Evolutionary conservation across 2,888 invertebrate genomes (phyloP).

Genomic region (Sinohyriopsis cumingii): DNA sequence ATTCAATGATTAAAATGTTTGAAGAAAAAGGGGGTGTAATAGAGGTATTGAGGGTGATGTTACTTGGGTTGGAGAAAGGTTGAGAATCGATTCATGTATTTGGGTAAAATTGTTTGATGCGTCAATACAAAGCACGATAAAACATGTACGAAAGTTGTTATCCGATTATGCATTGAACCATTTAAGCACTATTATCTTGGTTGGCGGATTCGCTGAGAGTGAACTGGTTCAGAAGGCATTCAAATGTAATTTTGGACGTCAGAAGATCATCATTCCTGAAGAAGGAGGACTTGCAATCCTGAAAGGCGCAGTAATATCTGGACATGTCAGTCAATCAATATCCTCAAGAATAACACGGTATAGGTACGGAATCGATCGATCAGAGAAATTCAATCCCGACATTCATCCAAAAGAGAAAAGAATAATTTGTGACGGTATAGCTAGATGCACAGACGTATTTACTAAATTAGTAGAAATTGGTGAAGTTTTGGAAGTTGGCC

Average conservation of each 20-base stretch:
- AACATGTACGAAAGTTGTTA: conserved; percentile 16
- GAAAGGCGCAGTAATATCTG: conserved; percentile 39
- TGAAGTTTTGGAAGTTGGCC: conserved; percentile 17
- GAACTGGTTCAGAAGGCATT: conserved; percentile 17
- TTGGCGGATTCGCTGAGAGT: conserved; percentile 27
- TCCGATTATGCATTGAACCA: conserved; percentile 4
- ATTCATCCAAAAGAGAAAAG: conserved; percentile 22
- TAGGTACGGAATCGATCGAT: conserved; percentile 31
- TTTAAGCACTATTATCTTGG: conserved; percentile 12
- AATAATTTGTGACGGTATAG: conserved; percentile 20
- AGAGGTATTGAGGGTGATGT: conserved; percentile 8
- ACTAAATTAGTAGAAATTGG: conserved; percentile 25
- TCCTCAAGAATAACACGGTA: conserved; percentile 23
- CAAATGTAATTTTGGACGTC: neutral
- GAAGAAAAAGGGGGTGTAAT: too few species aligned
- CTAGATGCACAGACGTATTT: conserved; percentile 24
- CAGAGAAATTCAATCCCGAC: conserved; percentile 19
- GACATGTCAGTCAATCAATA: conserved; percentile 29
- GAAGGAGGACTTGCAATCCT: conserved; percentile 35
- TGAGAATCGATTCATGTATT: conserved; percentile 15
- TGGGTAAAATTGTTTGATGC: conserved; percentile 14
- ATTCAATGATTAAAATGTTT: too few species aligned
- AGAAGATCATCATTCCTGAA: conserved; percentile 18
- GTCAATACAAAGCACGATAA: conserved; percentile 9
- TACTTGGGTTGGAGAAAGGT: conserved; percentile 13